phyloP scores from a whole-genome alignment of 2,888 invertebrate genomes.

The Acrocera orbiculus region DNA sequence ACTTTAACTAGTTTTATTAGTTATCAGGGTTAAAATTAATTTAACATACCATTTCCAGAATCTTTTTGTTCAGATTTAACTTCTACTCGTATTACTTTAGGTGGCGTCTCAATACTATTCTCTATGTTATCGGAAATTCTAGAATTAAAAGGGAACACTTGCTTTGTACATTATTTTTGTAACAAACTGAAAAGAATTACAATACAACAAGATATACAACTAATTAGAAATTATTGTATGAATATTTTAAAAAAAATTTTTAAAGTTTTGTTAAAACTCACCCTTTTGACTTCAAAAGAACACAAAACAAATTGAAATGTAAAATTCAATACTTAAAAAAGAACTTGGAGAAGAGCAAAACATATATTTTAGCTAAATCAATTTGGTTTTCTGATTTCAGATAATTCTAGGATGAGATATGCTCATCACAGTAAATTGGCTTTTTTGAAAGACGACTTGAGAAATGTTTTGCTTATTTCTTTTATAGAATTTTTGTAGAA shows the following conservation, averaged over 20 bases:
- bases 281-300: neutral
- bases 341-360: too few relatives aligned
- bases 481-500: too few relatives aligned
- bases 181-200: neutral
- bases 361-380: too few relatives aligned
- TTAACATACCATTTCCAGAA: conserved; percentile 9
- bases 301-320: neutral
- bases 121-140: conserved; percentile 32
- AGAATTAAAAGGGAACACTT: conserved; percentile 14
- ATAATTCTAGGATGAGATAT: too few relatives aligned
- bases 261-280: too few relatives aligned
- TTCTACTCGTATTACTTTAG: conserved; percentile 61
- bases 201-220: neutral
- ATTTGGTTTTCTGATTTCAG: too few relatives aligned
- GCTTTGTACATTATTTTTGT: neutral
- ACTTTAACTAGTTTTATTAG: too few relatives aligned
- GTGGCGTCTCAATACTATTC: conserved; percentile 42
- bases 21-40: conserved; percentile 1
- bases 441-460: too few relatives aligned
- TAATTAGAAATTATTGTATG: neutral
- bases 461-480: too few relatives aligned
- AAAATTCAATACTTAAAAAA: too few relatives aligned
- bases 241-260: neutral
- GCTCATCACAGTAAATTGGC: too few relatives aligned
- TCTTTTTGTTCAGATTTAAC: conserved; percentile 39